Base-by-base conservation (phyloP, 37 sponge, comb jelly and placozoan species). In the Mnemiopsis leidyi region DNA sequence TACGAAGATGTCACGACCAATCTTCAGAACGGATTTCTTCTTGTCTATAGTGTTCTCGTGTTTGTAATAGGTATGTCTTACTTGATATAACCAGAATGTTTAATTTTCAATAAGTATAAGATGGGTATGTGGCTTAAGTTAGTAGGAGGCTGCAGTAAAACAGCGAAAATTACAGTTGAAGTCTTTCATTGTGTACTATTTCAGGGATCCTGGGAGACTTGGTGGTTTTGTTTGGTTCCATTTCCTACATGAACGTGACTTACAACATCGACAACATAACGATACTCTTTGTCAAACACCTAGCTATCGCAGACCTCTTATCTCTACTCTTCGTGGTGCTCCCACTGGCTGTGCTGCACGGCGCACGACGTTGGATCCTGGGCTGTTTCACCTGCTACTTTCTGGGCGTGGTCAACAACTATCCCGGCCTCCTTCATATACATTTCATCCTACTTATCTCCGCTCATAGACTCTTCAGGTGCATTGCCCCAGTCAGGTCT, bases 361-460 rank as follows among this genome's bases (percentile, higher is more conserved):
- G 38, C 24, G 32, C 90, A 23, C 24, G 36, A 9, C 25, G 85
- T 61, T 94, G 94, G 90, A 38, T 92, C 75, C 90, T 94, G 76
- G 90, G 90, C 76, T 94, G 92, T 30, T 2, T 3, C 48, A 0
- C 68, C 29, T 48, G 68, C 35, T 92, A 94, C 94, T 29, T 92
- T 67, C 39, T 94, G 71, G 38, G 94, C 61, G 71, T 94, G 92
- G 30, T 94, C 39, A 69, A 38, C 76, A 69, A 73, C 38, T 92
- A 88, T 69, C 94, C 92, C 32, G 75, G 90, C 32, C 92, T 94
- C 92, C 76, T 94, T 71, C 38, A 94, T 71, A 68, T 94, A 39
- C 92, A 88, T 76, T 68, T 94, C 94, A 69, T 88, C 71, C 68
- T 69, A 1, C 76, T 94, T 29, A 90, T 94, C 38, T 38, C 94